Conservation (phyloP, 2,888 invertebrate species). For the Hermaeophaga mercurialis region DNA sequence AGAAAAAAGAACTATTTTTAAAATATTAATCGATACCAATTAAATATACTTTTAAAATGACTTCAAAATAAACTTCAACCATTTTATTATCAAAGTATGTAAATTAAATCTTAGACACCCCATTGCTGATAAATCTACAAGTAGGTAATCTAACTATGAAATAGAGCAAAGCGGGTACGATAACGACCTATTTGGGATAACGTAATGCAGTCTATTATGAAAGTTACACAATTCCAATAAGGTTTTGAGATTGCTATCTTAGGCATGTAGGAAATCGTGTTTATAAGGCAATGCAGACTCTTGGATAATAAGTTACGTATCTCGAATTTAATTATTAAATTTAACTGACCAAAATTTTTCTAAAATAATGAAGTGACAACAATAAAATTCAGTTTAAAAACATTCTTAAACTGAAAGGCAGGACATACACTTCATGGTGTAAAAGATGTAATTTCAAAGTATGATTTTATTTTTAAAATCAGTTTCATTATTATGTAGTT, state of each 20-base stretch:
- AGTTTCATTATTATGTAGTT: too few species aligned
- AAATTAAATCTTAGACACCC: constrained; percentile 3
- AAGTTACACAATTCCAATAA: constrained; percentile 8
- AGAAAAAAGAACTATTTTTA: too few species aligned
- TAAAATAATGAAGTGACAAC: too few species aligned
- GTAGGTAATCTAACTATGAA: constrained; percentile 2
- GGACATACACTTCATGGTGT: too few species aligned
- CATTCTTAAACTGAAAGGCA: too few species aligned
- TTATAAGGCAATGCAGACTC: constrained; percentile 1
- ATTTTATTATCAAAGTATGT: constrained; percentile 8
- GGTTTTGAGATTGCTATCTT: not conserved
- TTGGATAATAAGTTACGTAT: not conserved
- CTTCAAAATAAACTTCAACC: not conserved
- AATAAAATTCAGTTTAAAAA: too few species aligned
- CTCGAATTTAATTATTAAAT: not conserved
- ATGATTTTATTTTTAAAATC: too few species aligned
- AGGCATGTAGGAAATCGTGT: not conserved
- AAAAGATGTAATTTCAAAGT: too few species aligned
- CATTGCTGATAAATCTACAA: constrained; percentile 5
- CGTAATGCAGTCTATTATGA: constrained; percentile 8
- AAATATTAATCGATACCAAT: too few species aligned
- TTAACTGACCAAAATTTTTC: too few species aligned
- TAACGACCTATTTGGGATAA: constrained; percentile 4
- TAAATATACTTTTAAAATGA: too few species aligned
- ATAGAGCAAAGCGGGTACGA: constrained; percentile 4